Percentiles rank a stretch among this genome's conserved stretches.
phyloP scores from a whole-genome alignment of 2,888 invertebrate genomes.

The Cataglyphis livida region DNA sequence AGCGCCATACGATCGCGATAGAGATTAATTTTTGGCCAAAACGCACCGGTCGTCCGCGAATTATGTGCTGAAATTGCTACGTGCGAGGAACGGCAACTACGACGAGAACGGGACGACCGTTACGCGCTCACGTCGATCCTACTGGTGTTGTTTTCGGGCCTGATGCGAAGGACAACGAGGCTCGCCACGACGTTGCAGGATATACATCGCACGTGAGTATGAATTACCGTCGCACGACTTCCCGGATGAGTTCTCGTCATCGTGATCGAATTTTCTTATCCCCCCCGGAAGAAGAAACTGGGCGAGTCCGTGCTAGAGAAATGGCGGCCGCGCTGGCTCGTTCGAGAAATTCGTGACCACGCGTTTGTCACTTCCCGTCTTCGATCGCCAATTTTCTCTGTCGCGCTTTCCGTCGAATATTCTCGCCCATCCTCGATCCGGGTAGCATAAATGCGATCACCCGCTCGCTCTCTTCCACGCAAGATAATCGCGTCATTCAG shows the following conservation, averaged over 20 bases:
- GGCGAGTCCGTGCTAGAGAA: constrained; percentile 78
- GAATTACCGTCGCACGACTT: background rate
- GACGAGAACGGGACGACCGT: constrained; percentile 66
- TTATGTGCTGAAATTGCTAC: constrained; percentile 72
- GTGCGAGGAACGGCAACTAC: constrained; percentile 56
- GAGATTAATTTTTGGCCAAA: constrained; percentile 66
- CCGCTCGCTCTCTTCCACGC: background rate
- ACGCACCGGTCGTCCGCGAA: constrained; percentile 63
- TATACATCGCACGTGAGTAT: constrained; percentile 80
- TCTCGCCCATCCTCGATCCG: background rate
- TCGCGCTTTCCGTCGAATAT: background rate
- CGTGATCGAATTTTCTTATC: background rate
- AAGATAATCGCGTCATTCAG: constrained; percentile 45
- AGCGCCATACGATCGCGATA: constrained; percentile 70
- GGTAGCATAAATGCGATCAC: background rate
- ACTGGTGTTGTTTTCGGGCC: constrained; percentile 73
- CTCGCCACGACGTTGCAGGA: constrained; percentile 75
- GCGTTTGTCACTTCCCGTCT: background rate
- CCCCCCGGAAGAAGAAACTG: constrained; percentile 55
- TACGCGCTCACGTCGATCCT: constrained; percentile 62
- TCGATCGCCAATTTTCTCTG: background rate
- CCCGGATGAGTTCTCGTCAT: background rate
- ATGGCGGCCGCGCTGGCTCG: constrained; percentile 75
- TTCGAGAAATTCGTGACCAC: constrained; percentile 64
- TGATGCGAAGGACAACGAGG: constrained; percentile 78